Evolutionary conservation across 2,797 vertebrate genomes (phyloP).

Genomic region (Molothrus aeneus): DNA sequence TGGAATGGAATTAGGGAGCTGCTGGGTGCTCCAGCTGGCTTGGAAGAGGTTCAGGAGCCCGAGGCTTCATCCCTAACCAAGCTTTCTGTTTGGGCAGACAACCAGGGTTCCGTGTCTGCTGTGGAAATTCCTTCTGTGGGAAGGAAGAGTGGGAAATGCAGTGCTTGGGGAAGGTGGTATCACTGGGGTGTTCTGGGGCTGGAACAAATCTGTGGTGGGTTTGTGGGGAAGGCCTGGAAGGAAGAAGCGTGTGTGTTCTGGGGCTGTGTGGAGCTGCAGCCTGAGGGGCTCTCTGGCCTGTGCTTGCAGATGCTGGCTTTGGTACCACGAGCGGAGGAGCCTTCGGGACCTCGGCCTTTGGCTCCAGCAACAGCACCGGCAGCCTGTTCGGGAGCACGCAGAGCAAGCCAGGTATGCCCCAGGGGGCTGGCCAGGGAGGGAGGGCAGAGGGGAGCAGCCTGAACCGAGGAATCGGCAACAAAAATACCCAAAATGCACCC

Average conservation of each 20-base stretch:
- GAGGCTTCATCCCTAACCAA: not conserved
- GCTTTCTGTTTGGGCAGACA: not conserved
- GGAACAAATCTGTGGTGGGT: fast-evolving
- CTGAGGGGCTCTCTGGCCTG: too few relatives aligned
- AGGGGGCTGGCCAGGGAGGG: fast-evolving
- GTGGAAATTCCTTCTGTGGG: not conserved
- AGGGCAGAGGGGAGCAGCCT: fast-evolving
- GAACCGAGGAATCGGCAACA: fast-evolving
- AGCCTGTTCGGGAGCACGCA: slow-evolving; percentile 90
- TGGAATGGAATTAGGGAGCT: not conserved
- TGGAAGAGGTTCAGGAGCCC: not conserved
- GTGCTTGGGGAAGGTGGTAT: fast-evolving
- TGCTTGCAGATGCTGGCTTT: slow-evolving; percentile 83
- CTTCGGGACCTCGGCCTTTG: slow-evolving; percentile 91
- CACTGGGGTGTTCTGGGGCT: fast-evolving
- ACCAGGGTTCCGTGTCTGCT: not conserved
- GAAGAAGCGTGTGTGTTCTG: not conserved
- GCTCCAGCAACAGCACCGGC: slow-evolving; percentile 84
- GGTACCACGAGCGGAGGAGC: slow-evolving; percentile 83
- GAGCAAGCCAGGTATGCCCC: slow-evolving; percentile 86
- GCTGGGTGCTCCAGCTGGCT: not conserved
- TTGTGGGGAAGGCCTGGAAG: not conserved
- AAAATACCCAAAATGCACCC: fast-evolving
- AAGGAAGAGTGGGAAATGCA: not conserved
- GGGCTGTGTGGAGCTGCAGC: not conserved